A percentile compares a stretch with the other conserved stretches of the same genome.
Evolutionary conservation across 1,140 invertebrate species (phyloP).

Genomic region (Pygmarrhopalites habei): DNA sequence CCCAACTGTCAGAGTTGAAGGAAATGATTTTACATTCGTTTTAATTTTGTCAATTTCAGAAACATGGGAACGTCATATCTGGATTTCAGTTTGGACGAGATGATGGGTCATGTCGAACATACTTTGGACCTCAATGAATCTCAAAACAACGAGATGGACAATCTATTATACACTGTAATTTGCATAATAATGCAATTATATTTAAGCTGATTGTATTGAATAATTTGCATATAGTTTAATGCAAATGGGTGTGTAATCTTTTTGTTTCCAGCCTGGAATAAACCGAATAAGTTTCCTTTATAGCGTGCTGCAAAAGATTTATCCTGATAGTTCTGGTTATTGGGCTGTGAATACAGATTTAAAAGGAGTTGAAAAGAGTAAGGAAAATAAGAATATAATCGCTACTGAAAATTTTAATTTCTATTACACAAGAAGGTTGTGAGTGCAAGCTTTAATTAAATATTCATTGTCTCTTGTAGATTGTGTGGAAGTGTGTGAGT

Average conservation of each 20-base stretch:
- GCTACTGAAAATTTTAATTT: background rate
- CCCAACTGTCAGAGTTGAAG: too few species aligned
- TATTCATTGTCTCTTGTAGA: background rate
- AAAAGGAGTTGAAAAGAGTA: background rate
- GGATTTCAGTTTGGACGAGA: too few species aligned
- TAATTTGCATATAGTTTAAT: background rate
- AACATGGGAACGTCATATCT: too few species aligned
- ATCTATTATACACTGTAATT: too few species aligned
- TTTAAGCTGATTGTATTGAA: background rate
- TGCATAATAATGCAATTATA: background rate
- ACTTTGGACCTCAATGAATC: too few species aligned
- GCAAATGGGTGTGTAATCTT: background rate
- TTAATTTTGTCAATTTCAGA: too few species aligned
- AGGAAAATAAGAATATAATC: background rate
- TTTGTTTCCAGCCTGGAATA: background rate
- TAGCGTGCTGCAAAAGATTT: background rate
- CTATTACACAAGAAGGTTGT: background rate
- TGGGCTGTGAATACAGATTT: background rate
- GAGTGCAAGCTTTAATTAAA: too few species aligned
- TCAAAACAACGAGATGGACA: too few species aligned
- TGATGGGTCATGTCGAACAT: too few species aligned
- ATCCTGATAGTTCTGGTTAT: background rate
- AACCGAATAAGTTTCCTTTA: background rate
- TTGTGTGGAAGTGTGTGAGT: constrained; percentile 7
- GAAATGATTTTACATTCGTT: too few species aligned